These are phyloP conservation scores for Clavelina lepadiformis DNA, from an alignment of 23 tunicate species.

Conservation along the genomic window DNA sequence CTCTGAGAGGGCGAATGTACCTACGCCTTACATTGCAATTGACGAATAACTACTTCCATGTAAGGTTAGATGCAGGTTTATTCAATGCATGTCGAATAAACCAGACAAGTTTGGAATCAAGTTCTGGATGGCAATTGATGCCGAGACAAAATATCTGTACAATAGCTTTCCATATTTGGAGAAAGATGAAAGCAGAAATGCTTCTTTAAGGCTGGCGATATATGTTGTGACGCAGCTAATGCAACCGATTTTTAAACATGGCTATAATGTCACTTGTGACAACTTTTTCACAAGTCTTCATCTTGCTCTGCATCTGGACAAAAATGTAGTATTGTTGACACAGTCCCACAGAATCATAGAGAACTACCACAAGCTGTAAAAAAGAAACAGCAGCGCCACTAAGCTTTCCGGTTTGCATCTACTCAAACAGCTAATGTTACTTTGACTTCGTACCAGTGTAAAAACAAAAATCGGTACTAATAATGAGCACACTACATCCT, in stretches of 20 bases:
- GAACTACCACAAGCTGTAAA: conserved; percentile 5
- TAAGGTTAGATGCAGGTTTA: conserved; percentile 7
- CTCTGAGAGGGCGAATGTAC: conserved; percentile 8
- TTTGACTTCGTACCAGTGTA: conserved; percentile 12
- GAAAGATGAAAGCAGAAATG: conserved; percentile 5
- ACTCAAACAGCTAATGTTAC: conserved; percentile 4
- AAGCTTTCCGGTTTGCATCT: background rate
- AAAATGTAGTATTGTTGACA: conserved; percentile 14
- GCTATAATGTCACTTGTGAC: conserved; percentile 9
- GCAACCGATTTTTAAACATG: conserved; percentile 12
- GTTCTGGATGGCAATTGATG: conserved; percentile 21
- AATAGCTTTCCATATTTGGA: conserved; percentile 14
- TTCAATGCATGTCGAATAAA: no score
- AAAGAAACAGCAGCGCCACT: conserved; percentile 4
- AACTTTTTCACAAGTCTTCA: conserved; percentile 16
- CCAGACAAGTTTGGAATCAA: conserved; percentile 10
- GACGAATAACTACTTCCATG: conserved; percentile 9
- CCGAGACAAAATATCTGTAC: conserved; percentile 1
- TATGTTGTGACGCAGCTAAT: conserved; percentile 4
- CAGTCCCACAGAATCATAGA: conserved; percentile 10
- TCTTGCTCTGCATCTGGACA: conserved; percentile 1
- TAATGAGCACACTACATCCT: conserved; percentile 17
- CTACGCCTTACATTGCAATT: conserved; percentile 9
- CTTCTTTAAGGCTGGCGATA: conserved; percentile 1
- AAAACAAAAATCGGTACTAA: conserved; percentile 7